These are phyloP conservation scores for Luffia ferchaultella DNA, from an alignment of 2,888 invertebrate species.

Conservation along the genomic window DNA sequence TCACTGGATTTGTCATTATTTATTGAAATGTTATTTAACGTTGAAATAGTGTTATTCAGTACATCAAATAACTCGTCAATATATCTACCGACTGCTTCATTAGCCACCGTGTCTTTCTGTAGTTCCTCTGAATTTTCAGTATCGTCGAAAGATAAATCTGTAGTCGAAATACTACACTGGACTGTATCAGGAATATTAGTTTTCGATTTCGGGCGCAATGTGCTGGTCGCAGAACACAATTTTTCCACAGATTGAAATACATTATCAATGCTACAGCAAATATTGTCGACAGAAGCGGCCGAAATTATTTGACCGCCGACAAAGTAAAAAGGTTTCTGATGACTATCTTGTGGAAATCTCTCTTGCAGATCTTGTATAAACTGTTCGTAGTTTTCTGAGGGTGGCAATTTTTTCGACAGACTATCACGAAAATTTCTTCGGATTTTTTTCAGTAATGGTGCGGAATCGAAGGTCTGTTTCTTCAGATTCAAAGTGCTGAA, in stretches of 20 bases:
- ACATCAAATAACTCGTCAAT: conserved; percentile 43
- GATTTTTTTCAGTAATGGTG: conserved; percentile 39
- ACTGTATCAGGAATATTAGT: conserved; percentile 21
- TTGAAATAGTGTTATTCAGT: conserved; percentile 31
- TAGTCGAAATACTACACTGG: conserved; percentile 41
- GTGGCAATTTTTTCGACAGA: conserved; percentile 28
- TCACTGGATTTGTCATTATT: conserved; percentile 11
- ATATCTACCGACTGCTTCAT: not conserved
- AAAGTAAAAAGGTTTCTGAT: conserved; percentile 30
- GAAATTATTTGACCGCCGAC: conserved; percentile 42
- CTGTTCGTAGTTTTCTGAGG: conserved; percentile 32
- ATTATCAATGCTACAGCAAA: conserved; percentile 44
- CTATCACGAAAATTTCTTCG: conserved; percentile 31
- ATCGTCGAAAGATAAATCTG: conserved; percentile 44
- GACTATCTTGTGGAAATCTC: conserved; percentile 21
- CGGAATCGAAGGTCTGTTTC: conserved; percentile 42
- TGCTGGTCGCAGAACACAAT: conserved; percentile 29
- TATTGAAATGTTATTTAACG: conserved; percentile 18
- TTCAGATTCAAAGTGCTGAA: conserved; percentile 39
- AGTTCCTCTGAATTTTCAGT: conserved; percentile 24
- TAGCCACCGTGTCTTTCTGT: conserved; percentile 5
- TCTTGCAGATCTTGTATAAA: conserved; percentile 32
- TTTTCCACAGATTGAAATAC: conserved; percentile 51
- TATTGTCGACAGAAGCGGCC: conserved; percentile 42
- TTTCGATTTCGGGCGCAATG: conserved; percentile 30